Base-by-base conservation (phyloP, 2,888 invertebrate species). In the Agriopis leucophaearia region DNA sequence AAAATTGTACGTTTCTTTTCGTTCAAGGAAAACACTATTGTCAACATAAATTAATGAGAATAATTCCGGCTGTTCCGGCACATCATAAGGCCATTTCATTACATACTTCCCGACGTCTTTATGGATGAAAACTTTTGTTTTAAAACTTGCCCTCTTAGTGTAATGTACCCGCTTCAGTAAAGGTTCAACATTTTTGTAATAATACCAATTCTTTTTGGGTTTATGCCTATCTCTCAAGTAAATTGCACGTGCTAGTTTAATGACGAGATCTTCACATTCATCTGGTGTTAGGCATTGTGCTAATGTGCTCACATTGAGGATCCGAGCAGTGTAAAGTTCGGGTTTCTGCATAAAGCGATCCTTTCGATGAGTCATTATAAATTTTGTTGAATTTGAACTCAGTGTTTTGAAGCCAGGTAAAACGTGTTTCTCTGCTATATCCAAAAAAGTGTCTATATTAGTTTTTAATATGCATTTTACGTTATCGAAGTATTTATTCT, bases 371-470 rank as follows among this genome's bases (percentile, higher is more conserved):
- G 74, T 81, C 67, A 90, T 74, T n/a, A 89, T 82, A 54, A 79
- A 79, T 50, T 77, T 78, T 1, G 89, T 88, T 0, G 79, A 66
- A 0, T 57, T 55, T 12, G 83, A 57, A 69, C 80, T 82, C 0
- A 87, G 70, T n/a, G 70, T 59, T 0, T 48, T 62, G 18, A 77
- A 78, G 3, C 35, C 55, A 7, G 12, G 3, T 62, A 13, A 4
- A 68, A 79, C 84, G 75, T 85, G 84, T 66, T 81, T 81, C 69
- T 89, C 89, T 10, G 81, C 70, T 36, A 88, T 76, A 27, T 88
- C 79, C 18, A 89, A 76, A 69, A 81, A 87, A 42, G 81, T 59
- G 27, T 81, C 74, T 0, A 83, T 69, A 10, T 88, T 77, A 3
- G 55, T 56, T 69, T 89, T 89, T 12, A 90, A 73, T 2, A 89